Base-by-base conservation (phyloP, 2,113 vertebrate species). In the Ibidorhyncha struthersii region DNA sequence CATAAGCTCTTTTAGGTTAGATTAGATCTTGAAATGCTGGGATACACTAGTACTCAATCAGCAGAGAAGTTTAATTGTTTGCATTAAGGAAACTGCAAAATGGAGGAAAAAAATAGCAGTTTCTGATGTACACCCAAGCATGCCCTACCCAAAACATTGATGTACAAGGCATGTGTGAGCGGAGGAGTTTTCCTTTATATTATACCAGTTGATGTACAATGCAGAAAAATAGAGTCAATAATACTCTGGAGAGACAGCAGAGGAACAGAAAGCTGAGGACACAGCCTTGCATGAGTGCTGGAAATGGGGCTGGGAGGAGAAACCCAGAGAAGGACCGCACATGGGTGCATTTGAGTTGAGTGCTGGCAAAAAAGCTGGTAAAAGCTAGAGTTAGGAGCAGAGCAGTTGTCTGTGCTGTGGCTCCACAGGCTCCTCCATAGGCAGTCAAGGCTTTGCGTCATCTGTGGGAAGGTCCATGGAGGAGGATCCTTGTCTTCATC, bases 261-360 rank as follows among this genome's bases (percentile, higher is more conserved):
- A 77, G 36, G 63, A 81, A 38, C 25, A 69, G 45, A 41, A 66
- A 47, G 40, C 19, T 52, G 4, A 53, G 65, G 38, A 7, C 14
- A 3, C 12, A 63, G 7, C 41, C 41, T 85, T 2, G 2, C 27
- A 34, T 10, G 21, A 61, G 43, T 18, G 4, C 26, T 69, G 55
- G 66, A 14, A 65, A 26, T 4, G 11, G 26, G 19, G 14, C 16
- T 81, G 72, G 69, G 32, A 49, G 36, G n/a, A 70, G 47, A 82
- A 55, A 3, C 12, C 5, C 49, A 15, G 67, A 23, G 20, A 50
- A 50, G 30, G 40, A 5, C 26, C 56, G 11, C 15, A 17, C 12
- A 9, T 0, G 59, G 12, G 21, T 0, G 1, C 1, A 0, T 17
- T 50, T 41, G 21, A 3, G 34, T 41, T 30, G 49, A 32, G 43